A percentile compares a stretch with the other conserved stretches of the same genome.
phyloP scores from a whole-genome alignment of 1,140 invertebrate species.

The Eciton burchellii region DNA sequence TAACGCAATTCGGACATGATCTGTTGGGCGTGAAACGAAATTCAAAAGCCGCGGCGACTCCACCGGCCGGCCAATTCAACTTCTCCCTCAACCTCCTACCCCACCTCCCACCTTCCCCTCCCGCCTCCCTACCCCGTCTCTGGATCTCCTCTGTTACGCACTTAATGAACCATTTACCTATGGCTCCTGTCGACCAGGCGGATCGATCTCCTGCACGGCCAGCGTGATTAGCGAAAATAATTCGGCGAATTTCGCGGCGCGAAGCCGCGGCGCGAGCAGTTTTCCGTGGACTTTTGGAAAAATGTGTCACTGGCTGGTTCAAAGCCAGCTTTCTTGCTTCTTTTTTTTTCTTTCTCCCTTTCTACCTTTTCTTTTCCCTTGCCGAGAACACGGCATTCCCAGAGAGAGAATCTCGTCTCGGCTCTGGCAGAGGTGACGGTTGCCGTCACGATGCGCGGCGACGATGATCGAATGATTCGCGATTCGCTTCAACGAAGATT shows the following conservation, averaged over 20 bases:
- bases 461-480: conserved; percentile 26
- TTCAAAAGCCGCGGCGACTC: conserved; percentile 47
- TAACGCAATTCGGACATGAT: conserved; percentile 56
- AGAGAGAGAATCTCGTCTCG: too few relatives aligned
- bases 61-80: not conserved
- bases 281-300: not conserved
- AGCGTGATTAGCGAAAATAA: not conserved
- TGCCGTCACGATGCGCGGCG: too few relatives aligned
- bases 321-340: too few relatives aligned
- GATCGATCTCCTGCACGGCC: conserved; percentile 15
- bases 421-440: too few relatives aligned
- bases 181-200: not conserved
- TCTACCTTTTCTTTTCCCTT: too few relatives aligned
- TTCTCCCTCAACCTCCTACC: not conserved
- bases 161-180: conserved; percentile 48
- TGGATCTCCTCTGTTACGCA: conserved; percentile 47
- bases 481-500: too few relatives aligned
- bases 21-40: conserved; percentile 59
- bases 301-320: too few relatives aligned
- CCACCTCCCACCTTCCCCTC: not conserved
- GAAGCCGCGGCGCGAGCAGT: not conserved
- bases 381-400: not conserved
- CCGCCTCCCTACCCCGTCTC: not conserved
- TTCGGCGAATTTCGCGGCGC: not conserved
- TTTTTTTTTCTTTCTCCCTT: too few relatives aligned